A percentile compares a stretch with the other conserved stretches of the same genome.
These are phyloP conservation scores for Brachyhypopomus occidentalis DNA, from an alignment of 2,113 vertebrate genomes.

Conservation along the genomic window DNA sequence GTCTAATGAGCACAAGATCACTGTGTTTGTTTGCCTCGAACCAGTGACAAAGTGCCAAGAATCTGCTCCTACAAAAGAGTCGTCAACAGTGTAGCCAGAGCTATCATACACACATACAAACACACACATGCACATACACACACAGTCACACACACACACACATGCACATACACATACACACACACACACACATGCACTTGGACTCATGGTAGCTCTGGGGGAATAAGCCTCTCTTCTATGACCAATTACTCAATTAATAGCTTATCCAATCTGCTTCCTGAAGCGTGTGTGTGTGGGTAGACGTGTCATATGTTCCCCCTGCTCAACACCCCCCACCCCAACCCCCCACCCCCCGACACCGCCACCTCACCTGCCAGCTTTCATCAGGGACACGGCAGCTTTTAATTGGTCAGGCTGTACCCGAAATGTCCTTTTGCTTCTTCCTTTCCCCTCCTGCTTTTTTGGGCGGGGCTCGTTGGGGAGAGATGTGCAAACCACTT, in stretches of 20 bases:
- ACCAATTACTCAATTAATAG: conserved; percentile 81
- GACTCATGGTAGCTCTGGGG: conserved; percentile 62
- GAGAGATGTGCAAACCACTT: background rate
- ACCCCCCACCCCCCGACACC: conserved; percentile 42
- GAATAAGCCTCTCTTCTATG: conserved; percentile 72
- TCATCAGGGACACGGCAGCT: conserved; percentile 73
- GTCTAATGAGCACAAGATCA: background rate
- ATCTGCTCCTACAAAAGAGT: background rate
- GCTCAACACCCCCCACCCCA: no score
- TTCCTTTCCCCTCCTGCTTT: conserved; percentile 21
- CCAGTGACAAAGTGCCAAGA: background rate
- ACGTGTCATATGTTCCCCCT: conserved; percentile 56
- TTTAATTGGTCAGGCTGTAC: conserved; percentile 69
- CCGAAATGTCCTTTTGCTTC: conserved; percentile 41
- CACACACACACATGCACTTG: background rate
- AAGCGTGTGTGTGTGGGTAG: conserved; percentile 71
- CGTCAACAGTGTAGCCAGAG: background rate
- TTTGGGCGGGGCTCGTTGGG: background rate
- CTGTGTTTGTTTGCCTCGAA: background rate
- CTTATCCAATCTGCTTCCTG: conserved; percentile 77
- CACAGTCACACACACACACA: background rate
- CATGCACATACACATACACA: background rate
- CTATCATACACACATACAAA: background rate
- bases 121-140: background rate
- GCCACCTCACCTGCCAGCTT: conserved; percentile 75